Evolutionary conservation across 2,888 invertebrate genomes (phyloP), one percentile per base, ranked within the genome.

Genomic region (Erebia epiphron): DNA sequence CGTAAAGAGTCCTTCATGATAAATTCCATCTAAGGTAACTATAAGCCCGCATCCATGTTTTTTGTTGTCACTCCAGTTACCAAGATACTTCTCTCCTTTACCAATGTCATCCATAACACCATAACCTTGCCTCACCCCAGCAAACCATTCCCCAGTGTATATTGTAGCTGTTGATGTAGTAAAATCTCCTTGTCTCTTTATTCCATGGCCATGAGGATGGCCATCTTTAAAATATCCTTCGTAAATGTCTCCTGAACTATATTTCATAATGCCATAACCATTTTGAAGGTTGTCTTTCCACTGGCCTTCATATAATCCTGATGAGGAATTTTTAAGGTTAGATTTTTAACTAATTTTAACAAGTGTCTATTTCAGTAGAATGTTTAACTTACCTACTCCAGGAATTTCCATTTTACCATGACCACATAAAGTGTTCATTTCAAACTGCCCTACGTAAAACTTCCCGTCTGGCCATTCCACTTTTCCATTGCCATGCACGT

Each of bases 191-290:
- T 97, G 96, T 73, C 96, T 96, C 74, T 96, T 94, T 69, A 96
- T 95, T 0, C 98, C 98, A 82, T 98, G 98, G 0, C 98, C 98
- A 80, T 97, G 96, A 1, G 97, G 95, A 66, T 95, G 91, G 0
- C 98, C 97, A 79, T 98, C 97, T 83, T 96, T 96, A 83, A 98
- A 98, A 83, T 96, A 96, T 0, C 98, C 98, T 81, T 97, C 97
- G 82, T 98, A 98, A 16, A 96, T 91, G 82, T 97, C 97, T 4
- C 97, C 97, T 70, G 95, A 96, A 14, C 94, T 88, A 83, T 96
- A 97, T 82, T 95, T 96, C 89, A 97, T 95, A 2, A 94, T 94
- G 0, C 97, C 98, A 76, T 95, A 95, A 13, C 98, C 98, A 84
- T 97, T 96, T 85, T 97, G 97, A 77, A 96, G 95, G 52, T 97